Base-by-base conservation (phyloP, 2,888 invertebrate genomes). In the Eugnorisma glareosa region DNA sequence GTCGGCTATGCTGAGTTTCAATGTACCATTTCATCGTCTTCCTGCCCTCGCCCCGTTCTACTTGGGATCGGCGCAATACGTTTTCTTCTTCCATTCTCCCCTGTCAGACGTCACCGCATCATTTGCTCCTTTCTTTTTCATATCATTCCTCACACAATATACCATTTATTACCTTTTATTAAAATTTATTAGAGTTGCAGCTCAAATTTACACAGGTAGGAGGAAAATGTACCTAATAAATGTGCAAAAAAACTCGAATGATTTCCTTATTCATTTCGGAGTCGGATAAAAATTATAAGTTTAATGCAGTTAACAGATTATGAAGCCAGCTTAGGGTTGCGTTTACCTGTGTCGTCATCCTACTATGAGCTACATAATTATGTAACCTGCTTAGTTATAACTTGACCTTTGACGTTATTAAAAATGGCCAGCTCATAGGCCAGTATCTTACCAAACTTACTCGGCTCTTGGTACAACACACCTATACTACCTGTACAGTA, bases 271-370 rank as follows among this genome's bases (percentile, higher is more conserved):
- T 63, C 0, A 61, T 40, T 43, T 48, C 10, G 28, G 5, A 43
- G n/a, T 51, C 31, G 13, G 15, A 18, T 48, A 59, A 28, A 75
- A 59, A 67, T 61, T 70, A 21, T 37, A 45, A n/a, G 3, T 71
- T 51, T 61, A 73, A 63, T 73, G 45, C 28, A 75, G 57, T 67
- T 71, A 72, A 54, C 54, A 63, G 31, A 61, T 79, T 43, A 81
- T 74, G 67, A 71, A 73, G 67, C 69, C 51, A 45, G 68, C 28
- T 66, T 59, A 28, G 35, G 37, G 24, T 40, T 69, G 54, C 40
- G 7, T 28, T 2, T n/a, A 64, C 64, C 40, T n/a, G 10, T 43
- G 18, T 72, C 15, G 15, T 35, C 43, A 13, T 35, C 40, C 40
- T 35, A 68, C 67, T 45, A 28, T 40, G 40, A 21, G 31, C 21